phyloP scores from a whole-genome alignment of 2,888 invertebrate genomes.

The Epirrhoe tristata region DNA sequence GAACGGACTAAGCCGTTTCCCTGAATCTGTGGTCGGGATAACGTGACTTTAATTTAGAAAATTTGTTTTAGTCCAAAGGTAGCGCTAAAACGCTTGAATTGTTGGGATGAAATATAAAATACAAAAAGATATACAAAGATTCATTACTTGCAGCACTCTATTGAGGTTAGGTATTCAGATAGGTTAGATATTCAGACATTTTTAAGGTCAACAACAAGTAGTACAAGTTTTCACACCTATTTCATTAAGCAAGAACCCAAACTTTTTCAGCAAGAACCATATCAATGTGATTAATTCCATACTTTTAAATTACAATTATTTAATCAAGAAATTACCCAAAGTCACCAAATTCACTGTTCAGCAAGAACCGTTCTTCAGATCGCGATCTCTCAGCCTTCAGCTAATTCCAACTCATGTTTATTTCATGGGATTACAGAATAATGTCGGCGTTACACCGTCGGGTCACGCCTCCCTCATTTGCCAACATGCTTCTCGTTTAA shows the following conservation, averaged over 20 bases:
- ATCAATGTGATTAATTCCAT: too few species aligned
- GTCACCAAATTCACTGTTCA: background rate
- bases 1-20: conserved; percentile 9
- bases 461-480: conserved; percentile 52
- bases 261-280: too few species aligned
- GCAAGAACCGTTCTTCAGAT: conserved; percentile 20
- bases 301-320: background rate
- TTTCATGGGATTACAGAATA: conserved; percentile 63
- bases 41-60: background rate
- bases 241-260: too few species aligned
- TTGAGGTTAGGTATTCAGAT: too few species aligned
- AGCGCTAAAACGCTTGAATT: too few species aligned
- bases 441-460: conserved; percentile 54
- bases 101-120: too few species aligned
- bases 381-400: conserved; percentile 42
- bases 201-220: too few species aligned
- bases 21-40: background rate
- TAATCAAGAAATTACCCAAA: background rate
- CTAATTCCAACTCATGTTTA: conserved; percentile 68
- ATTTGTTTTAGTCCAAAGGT: too few species aligned
- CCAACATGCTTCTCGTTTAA: conserved; percentile 45
- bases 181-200: too few species aligned
- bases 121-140: too few species aligned
- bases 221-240: too few species aligned
- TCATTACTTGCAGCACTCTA: too few species aligned